Evolutionary conservation across 2,113 vertebrate species (phyloP), one percentile per base, ranked within the genome.

Genomic region (Cololabis saira): DNA sequence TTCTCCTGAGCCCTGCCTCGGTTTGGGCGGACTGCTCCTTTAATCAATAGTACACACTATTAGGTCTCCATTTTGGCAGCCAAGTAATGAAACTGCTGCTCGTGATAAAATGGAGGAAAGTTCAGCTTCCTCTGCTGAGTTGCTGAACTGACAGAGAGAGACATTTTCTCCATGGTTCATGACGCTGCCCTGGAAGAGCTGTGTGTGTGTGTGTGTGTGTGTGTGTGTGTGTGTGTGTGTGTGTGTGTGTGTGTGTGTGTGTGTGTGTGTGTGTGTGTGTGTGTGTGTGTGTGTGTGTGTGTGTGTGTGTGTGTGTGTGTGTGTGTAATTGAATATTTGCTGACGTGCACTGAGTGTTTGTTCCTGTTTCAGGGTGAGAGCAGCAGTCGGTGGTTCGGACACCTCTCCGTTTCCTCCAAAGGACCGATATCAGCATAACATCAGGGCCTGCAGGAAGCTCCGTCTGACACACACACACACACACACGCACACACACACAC

Each of bases 101-200:
- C 61, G 83, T 82, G 84, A 84, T 87, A 90, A 91, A 91, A 91
- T 90, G 90, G 90, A 89, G 87, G 90, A 84, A 87, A 87, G 83
- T 86, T 86, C 79, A 76, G 76, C 71, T 81, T 84, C 75, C 82
- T 83, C 61, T 55, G 73, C 71, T 52, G 64, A 72, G 70, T 76
- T 70, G 72, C 66, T 52, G 22, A 64, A 62, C 53, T 71, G 75
- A 78, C 85, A 78, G 19, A 70, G 16, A 71, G 78, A 86, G 78
- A 82, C 66, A 62, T 56, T 54, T 80, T 86, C 80, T 82, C 63
- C 80, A 81, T 66, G 2, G 9, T 76, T 80, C 74, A 66, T 24
- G 74, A 68, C 68, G 67, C 53, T 76, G 65, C 61, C 63, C 79
- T 78, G 65, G 67, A 57, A 78, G 59, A 71, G 55, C 68, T 16